Evolutionary conservation across 2,888 invertebrate genomes (phyloP), one percentile per base, ranked within the genome.

Genomic region (Hydropsyche betteni): DNA sequence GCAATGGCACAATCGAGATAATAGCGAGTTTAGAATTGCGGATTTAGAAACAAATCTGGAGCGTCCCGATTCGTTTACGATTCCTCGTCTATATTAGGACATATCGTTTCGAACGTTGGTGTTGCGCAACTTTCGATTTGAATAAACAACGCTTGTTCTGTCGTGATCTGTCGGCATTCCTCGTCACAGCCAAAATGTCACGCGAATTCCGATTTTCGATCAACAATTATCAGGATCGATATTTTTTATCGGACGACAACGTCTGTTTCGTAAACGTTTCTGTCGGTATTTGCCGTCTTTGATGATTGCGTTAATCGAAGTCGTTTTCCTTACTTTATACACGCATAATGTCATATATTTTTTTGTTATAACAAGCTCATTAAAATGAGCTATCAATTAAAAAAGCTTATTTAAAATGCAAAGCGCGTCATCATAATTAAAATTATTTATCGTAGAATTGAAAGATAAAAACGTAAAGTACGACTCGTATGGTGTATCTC

Each of bases 401-500:
- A 16, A 55, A 55, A 55, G n/a, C n/a, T n/a, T n/a, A n/a, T n/a
- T 55, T 55, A 55, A 58, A 58, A 58, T 58, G 58, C 58, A 58
- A 58, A 58, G 58, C 58, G 58, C 58, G 16, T 58, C 58, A 24
- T 58, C 24, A 4, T 24, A 58, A 58, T 58, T 58, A 58, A 58
- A 58, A 58, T 44, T 44, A 8, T 44, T 44, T 6, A 44, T 8
- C 44, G 44, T 10, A 44, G 3, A 44, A 44, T 44, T 44, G 44
- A 44, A 44, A 44, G n/a, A n/a, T n/a, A 44, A 44, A 44, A 1
- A 44, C 1, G 44, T 4, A 4, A 24, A 2, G 24, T 24, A 24
- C 24, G 24, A 24, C 24, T 24, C 24, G 24, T 24, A 24, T 24
- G 2, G 24, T 1, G 24, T 24, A 24, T 24, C 24, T 24, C 24